A percentile compares a stretch with the other conserved stretches of the same genome.
Conservation (phyloP, 2,888 invertebrate species). For the Tipula helvola region DNA sequence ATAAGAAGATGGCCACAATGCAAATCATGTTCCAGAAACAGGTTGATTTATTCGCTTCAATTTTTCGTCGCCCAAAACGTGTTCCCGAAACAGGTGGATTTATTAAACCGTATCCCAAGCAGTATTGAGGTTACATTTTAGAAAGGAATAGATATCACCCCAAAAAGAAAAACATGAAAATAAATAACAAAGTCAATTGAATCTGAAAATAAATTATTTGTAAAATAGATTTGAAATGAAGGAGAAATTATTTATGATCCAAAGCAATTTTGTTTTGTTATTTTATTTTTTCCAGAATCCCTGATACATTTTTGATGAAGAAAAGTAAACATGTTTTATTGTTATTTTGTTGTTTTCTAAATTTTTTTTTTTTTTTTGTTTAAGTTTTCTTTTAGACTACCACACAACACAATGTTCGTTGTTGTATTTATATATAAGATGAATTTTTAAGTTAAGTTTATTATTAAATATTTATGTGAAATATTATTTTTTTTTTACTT, state of each 20-base stretch:
- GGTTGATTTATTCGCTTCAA: neutral
- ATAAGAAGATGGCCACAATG: no score
- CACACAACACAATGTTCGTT: neutral
- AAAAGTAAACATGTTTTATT: neutral
- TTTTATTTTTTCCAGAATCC: neutral
- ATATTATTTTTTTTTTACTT: neutral
- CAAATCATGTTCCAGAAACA: neutral
- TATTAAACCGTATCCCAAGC: neutral
- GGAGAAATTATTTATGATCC: slow-evolving; percentile 8
- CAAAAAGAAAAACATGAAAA: neutral
- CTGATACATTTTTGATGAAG: neutral
- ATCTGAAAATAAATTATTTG: slow-evolving; percentile 8
- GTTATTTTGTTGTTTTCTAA: neutral
- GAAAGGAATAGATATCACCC: neutral
- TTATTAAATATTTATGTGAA: neutral
- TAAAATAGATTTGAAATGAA: slow-evolving; percentile 7
- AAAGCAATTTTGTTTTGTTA: neutral
- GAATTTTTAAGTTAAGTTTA: neutral
- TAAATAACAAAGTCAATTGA: slow-evolving; percentile 6
- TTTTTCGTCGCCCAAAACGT: neutral
- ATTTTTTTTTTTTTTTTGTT: neutral
- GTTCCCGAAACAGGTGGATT: neutral
- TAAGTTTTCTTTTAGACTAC: neutral
- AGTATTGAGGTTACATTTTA: neutral
- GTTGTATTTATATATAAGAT: neutral